phyloP scores from a whole-genome alignment of 2,113 vertebrate genomes.

The Sinocyclocheilus anshuiensis region DNA sequence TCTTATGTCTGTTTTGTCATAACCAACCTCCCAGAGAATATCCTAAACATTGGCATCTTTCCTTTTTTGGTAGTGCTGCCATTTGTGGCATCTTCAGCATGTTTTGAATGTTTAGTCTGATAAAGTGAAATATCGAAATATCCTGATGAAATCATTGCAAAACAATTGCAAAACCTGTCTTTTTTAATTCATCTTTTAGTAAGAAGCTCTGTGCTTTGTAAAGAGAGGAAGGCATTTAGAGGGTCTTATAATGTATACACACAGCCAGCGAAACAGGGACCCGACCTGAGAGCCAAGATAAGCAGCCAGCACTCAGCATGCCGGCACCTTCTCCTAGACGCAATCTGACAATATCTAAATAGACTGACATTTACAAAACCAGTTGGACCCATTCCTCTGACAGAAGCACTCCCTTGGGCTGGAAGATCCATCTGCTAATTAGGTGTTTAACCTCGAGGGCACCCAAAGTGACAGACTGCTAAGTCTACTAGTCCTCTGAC shows the following conservation, averaged over 20 bases:
- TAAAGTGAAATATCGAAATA: background rate
- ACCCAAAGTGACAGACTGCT: slow-evolving; percentile 36
- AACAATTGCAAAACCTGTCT: background rate
- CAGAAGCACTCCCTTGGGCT: slow-evolving; percentile 19
- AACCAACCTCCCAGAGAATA: background rate
- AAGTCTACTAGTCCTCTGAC: slow-evolving; percentile 6
- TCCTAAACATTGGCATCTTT: background rate
- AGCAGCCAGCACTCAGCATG: slow-evolving; percentile 36
- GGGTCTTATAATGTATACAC: background rate
- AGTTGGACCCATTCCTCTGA: slow-evolving; percentile 26
- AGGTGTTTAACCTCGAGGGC: slow-evolving; percentile 50
- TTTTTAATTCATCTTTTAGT: background rate
- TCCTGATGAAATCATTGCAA: background rate
- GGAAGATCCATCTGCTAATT: slow-evolving; percentile 49
- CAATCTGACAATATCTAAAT: slow-evolving; percentile 53
- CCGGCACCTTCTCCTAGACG: slow-evolving; percentile 37
- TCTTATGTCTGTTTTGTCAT: background rate
- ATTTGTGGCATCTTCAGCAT: background rate
- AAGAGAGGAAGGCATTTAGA: background rate
- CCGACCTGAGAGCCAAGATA: slow-evolving; percentile 15
- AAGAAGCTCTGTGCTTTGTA: background rate
- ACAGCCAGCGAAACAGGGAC: background rate
- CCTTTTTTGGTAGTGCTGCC: slow-evolving; percentile 2
- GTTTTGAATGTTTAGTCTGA: slow-evolving; percentile 29
- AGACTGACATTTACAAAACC: slow-evolving; percentile 45